Conservation (phyloP, 2,113 vertebrate species). For the Zosterops borbonicus region DNA sequence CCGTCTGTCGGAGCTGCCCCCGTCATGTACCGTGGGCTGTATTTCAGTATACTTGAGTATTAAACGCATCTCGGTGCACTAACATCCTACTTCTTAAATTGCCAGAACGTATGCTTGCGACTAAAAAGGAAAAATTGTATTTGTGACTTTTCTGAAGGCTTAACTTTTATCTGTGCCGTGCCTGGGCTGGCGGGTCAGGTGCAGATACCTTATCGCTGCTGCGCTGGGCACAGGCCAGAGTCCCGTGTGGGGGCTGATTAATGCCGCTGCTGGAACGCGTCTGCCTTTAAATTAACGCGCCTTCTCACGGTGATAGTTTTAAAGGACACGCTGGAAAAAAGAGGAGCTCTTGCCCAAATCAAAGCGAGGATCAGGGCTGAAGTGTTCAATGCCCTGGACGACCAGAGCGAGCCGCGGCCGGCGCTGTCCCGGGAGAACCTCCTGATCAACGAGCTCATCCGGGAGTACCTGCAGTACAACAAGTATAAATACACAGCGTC, state of each 20-base stretch:
- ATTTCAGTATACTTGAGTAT: not conserved
- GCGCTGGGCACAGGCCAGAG: rapidly evolving
- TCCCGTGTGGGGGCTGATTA: not conserved
- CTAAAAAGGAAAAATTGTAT: not conserved
- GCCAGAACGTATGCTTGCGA: rapidly evolving
- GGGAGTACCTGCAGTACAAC: slow-evolving; percentile 95
- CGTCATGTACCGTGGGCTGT: not conserved
- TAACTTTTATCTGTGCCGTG: rapidly evolving
- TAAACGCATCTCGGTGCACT: not conserved
- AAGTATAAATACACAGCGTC: slow-evolving; percentile 86
- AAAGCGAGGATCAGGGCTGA: slow-evolving; percentile 91
- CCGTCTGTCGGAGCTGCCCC: not conserved
- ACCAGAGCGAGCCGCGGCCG: slow-evolving; percentile 80
- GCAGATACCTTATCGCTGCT: not conserved
- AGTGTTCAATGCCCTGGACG: slow-evolving; percentile 89
- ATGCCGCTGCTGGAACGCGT: rapidly evolving
- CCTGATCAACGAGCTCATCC: slow-evolving; percentile 92
- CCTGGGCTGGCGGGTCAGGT: rapidly evolving
- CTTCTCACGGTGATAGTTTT: slow-evolving; percentile 76
- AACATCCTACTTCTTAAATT: rapidly evolving
- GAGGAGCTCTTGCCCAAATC: slow-evolving; percentile 84
- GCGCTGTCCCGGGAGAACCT: slow-evolving; percentile 86
- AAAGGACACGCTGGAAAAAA: slow-evolving; percentile 88
- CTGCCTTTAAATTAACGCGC: not conserved
- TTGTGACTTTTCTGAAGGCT: not conserved